Evolutionary conservation across 1,140 invertebrate genomes (phyloP).

Genomic region (Magallana angulata): DNA sequence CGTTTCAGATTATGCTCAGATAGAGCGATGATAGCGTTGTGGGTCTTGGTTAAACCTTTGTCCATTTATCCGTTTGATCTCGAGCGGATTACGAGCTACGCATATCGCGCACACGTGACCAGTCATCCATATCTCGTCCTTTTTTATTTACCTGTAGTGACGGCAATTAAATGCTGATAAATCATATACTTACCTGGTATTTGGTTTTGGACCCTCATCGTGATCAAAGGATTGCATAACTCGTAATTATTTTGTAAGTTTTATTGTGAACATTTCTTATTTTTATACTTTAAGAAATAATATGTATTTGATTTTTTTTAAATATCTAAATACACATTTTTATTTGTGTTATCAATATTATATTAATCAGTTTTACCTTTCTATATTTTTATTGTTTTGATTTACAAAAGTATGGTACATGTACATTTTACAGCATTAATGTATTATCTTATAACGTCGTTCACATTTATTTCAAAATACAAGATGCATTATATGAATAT

Average conservation of each 20-base stretch:
- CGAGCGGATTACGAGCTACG: neutral
- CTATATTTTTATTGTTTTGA: too few relatives aligned
- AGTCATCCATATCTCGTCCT: neutral
- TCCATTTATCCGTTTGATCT: neutral
- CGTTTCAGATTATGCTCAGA: neutral
- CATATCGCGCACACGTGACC: neutral
- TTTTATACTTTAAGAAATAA: too few relatives aligned
- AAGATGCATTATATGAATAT: too few relatives aligned
- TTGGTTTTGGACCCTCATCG: neutral
- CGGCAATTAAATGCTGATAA: neutral
- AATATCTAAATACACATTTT: neutral
- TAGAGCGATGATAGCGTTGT: neutral
- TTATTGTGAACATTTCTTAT: neutral
- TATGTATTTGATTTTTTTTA: too few relatives aligned
- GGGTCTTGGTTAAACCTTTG: neutral
- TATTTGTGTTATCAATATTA: neutral
- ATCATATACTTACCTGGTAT: neutral
- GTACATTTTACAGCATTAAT: too few relatives aligned
- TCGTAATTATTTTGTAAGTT: neutral
- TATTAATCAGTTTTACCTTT: too few relatives aligned
- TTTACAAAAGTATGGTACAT: too few relatives aligned
- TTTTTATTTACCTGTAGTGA: too few relatives aligned
- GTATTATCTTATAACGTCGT: too few relatives aligned
- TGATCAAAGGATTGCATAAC: neutral
- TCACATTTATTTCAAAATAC: too few relatives aligned